A percentile compares a stretch with the other conserved stretches of the same genome.
phyloP scores from a whole-genome alignment of 1,140 invertebrate genomes.

The Trichonephila clavata region DNA sequence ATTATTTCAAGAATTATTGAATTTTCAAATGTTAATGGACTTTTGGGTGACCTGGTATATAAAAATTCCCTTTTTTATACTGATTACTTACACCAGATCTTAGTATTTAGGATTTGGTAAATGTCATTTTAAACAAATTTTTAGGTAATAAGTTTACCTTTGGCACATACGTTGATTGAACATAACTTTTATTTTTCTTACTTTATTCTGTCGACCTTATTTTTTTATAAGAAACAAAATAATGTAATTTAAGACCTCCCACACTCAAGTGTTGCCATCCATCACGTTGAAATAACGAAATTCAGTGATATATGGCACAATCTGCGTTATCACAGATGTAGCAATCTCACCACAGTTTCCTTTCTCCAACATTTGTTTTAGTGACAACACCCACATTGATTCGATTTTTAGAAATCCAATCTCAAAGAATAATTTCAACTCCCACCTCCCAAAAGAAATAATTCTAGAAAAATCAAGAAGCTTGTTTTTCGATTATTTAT shows the following conservation, averaged over 20 bases:
- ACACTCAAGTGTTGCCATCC: neutral
- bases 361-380: neutral
- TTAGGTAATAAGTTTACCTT: too few species aligned
- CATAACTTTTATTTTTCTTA: too few species aligned
- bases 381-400: neutral
- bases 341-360: neutral
- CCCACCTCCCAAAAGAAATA: neutral
- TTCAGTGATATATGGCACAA: neutral
- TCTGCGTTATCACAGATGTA: neutral
- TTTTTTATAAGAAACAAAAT: neutral
- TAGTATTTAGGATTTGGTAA: too few species aligned
- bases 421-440: neutral
- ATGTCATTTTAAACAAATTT: too few species aligned
- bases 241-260: neutral
- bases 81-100: too few species aligned
- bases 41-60: too few species aligned
- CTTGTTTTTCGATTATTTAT: neutral
- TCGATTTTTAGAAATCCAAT: neutral
- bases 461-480: neutral
- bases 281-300: neutral
- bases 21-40: too few species aligned
- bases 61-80: too few species aligned
- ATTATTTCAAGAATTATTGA: too few species aligned
- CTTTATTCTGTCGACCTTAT: too few species aligned
- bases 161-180: too few species aligned